phyloP scores from a whole-genome alignment of 64 coral and sea anemone species.

The Dendronephthya gigantea region DNA sequence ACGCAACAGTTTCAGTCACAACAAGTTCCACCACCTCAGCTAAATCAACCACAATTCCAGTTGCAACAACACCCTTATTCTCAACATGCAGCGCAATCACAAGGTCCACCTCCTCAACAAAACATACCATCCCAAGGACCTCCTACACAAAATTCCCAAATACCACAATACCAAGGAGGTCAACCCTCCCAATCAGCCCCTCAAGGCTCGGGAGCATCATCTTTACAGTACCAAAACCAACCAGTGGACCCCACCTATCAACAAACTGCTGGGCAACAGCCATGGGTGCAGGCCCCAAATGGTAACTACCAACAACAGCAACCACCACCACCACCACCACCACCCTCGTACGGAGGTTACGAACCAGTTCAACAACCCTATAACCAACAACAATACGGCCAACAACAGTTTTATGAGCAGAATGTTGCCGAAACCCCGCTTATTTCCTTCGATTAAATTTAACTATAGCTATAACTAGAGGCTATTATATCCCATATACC shows the following conservation, averaged over 20 bases:
- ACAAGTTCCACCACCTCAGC: neutral
- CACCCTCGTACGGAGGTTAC: neutral
- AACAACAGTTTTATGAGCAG: conserved; percentile 52
- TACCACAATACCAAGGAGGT: neutral
- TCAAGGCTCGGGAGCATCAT: neutral
- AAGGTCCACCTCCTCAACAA: neutral
- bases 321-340: conserved; percentile 2
- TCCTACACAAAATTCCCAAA: neutral
- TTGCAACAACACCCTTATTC: neutral
- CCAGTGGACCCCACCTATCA: neutral
- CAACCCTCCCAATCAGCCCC: neutral
- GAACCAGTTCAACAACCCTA: conserved; percentile 12
- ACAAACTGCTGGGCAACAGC: neutral
- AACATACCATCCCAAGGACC: neutral
- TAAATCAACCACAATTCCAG: neutral
- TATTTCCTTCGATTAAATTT: conserved; percentile 80
- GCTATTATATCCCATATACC: no score
- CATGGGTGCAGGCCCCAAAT: neutral
- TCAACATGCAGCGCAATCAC: neutral
- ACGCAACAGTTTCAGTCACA: neutral
- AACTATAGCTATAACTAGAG: no score
- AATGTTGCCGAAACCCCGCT: conserved; percentile 53
- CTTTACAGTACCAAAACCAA: neutral
- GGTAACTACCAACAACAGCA: conserved; percentile 30
- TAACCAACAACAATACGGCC: conserved; percentile 11